These are phyloP conservation scores for Scelioninae gen. 1 DNA, from an alignment of 2,888 invertebrate genomes.

Conservation along the genomic window DNA sequence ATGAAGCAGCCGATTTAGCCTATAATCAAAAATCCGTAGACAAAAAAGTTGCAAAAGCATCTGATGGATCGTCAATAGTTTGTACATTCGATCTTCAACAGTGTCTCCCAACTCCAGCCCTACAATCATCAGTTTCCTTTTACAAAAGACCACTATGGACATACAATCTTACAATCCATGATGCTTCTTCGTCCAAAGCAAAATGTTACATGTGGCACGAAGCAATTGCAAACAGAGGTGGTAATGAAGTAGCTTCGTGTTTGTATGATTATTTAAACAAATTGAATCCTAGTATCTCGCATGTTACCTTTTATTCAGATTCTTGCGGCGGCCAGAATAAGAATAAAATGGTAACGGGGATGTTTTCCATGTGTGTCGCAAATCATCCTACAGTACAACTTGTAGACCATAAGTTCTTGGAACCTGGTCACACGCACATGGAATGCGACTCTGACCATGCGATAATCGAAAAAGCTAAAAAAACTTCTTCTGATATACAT, in stretches of 20 bases:
- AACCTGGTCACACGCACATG: constrained; percentile 51
- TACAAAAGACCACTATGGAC: constrained; percentile 77
- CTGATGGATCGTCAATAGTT: constrained; percentile 11
- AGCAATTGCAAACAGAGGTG: constrained; percentile 71
- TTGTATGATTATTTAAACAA: constrained; percentile 59
- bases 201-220: constrained; percentile 77
- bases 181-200: constrained; percentile 63
- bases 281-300: constrained; percentile 35
- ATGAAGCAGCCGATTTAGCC: constrained; percentile 54
- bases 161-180: constrained; percentile 75
- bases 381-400: constrained; percentile 31
- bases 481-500: constrained; percentile 24
- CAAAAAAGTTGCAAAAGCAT: constrained; percentile 38
- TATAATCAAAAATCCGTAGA: constrained; percentile 48
- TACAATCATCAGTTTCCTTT: constrained; percentile 74
- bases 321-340: constrained; percentile 74
- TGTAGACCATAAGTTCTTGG: constrained; percentile 51
- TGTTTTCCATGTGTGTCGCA: constrained; percentile 65
- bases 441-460: constrained; percentile 38
- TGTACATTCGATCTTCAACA: constrained; percentile 71
- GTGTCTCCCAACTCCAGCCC: constrained; percentile 74
- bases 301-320: constrained; percentile 68
- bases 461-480: constrained; percentile 20
- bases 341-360: constrained; percentile 71
- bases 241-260: constrained; percentile 75